Conservation (phyloP, 2,888 invertebrate genomes). For the Synergus umbraculus region DNA sequence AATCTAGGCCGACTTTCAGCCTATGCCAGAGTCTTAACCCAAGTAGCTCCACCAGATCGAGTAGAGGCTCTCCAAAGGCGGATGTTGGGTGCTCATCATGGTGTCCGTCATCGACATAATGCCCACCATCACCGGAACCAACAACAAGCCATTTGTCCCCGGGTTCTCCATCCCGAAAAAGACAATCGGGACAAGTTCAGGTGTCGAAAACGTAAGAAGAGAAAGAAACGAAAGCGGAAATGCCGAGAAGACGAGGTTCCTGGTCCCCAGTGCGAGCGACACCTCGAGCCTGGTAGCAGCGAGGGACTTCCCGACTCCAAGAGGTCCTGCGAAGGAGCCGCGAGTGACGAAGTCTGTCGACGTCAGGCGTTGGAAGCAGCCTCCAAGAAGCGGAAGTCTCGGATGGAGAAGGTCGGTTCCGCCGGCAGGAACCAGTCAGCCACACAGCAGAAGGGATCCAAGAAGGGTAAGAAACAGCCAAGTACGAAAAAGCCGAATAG, state of each 20-base stretch:
- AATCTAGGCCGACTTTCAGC: constrained; percentile 86
- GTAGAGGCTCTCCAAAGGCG: constrained; percentile 78
- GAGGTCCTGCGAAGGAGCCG: constrained; percentile 69
- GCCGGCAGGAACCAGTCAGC: constrained; percentile 44
- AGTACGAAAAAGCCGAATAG: constrained; percentile 59
- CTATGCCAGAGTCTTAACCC: constrained; percentile 86
- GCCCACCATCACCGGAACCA: constrained; percentile 60
- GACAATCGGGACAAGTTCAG: constrained; percentile 75
- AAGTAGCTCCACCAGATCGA: constrained; percentile 77
- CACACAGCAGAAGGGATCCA: constrained; percentile 48
- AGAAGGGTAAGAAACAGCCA: constrained; percentile 52
- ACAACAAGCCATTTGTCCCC: constrained; percentile 74
- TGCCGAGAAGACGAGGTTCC: constrained; percentile 70
- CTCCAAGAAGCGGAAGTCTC: constrained; percentile 75
- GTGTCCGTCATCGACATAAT: constrained; percentile 68
- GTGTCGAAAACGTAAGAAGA: constrained; percentile 78
- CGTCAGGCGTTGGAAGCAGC: constrained; percentile 66
- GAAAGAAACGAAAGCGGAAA: constrained; percentile 77
- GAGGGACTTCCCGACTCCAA: constrained; percentile 63
- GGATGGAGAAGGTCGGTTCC: constrained; percentile 72
- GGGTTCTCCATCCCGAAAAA: constrained; percentile 66
- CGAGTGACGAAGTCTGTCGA: constrained; percentile 69
- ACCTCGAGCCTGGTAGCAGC: constrained; percentile 45
- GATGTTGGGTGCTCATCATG: constrained; percentile 73
- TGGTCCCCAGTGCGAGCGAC: constrained; percentile 63